These are phyloP conservation scores for Tenodera sinensis DNA, from an alignment of 2,888 invertebrate species.

Conservation along the genomic window DNA sequence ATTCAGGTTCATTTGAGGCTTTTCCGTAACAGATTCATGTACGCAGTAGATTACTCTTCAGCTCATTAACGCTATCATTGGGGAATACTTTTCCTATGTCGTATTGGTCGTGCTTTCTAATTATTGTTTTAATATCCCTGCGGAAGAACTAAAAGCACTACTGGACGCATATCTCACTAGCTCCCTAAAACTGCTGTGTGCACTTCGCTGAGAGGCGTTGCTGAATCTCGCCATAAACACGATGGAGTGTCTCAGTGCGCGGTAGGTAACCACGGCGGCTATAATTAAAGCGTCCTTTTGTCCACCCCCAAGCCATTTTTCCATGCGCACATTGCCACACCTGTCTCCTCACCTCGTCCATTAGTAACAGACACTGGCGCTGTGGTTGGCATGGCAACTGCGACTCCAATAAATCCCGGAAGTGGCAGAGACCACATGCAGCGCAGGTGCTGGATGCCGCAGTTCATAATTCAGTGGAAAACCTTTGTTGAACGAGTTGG, in stretches of 20 bases:
- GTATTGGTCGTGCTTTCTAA: too few species aligned
- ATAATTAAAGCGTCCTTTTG: neutral
- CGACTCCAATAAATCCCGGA: neutral
- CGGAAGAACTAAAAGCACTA: too few species aligned
- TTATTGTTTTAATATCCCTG: too few species aligned
- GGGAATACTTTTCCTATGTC: too few species aligned
- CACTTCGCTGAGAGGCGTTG: neutral
- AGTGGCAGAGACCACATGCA: neutral
- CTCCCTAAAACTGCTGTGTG: neutral
- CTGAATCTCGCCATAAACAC: neutral
- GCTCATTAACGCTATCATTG: too few species aligned
- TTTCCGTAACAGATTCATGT: too few species aligned
- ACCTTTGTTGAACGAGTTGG: neutral
- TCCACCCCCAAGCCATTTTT: neutral
- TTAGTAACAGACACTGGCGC: neutral
- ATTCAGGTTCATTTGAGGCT: too few species aligned
- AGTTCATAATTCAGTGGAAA: neutral
- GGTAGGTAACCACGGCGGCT: neutral
- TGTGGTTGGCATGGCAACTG: neutral
- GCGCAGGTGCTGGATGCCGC: neutral
- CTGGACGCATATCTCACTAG: too few species aligned
- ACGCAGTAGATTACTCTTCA: too few species aligned
- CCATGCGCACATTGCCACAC: neutral
- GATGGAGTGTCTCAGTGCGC: too few species aligned
- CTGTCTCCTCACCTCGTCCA: neutral